phyloP scores from a whole-genome alignment of 2,888 invertebrate genomes.

The Parnassius glacialis region DNA sequence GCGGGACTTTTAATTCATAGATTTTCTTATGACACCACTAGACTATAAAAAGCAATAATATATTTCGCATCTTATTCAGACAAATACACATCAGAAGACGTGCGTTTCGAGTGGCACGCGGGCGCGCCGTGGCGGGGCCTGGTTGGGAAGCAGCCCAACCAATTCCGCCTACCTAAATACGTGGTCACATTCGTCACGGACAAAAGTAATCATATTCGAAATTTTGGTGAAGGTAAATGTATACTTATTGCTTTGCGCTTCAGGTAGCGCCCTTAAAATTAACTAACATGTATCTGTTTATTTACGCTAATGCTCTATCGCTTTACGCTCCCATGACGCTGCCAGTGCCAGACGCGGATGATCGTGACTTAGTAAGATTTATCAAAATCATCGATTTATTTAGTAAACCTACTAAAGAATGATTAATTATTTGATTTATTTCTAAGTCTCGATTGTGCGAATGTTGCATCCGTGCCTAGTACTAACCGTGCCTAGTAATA shows the following conservation, averaged over 20 bases:
- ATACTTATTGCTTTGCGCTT: conserved; percentile 77
- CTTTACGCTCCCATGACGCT: conserved; percentile 36
- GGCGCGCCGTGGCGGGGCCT: conserved; percentile 75
- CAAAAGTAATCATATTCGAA: conserved; percentile 81
- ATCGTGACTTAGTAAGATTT: conserved; percentile 1
- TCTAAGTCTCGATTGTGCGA: neutral
- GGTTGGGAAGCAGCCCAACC: conserved; percentile 74
- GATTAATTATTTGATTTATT: neutral
- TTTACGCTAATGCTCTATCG: conserved; percentile 55
- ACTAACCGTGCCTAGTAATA: conserved; percentile 30
- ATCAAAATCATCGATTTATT: neutral
- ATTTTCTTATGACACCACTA: too few relatives aligned
- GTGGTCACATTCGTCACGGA: conserved; percentile 83
- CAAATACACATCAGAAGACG: conserved; percentile 82
- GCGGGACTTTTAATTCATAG: too few relatives aligned
- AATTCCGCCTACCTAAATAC: conserved; percentile 83
- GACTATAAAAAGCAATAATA: too few relatives aligned
- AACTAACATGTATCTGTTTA: conserved; percentile 55
- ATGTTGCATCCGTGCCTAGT: conserved; percentile 38
- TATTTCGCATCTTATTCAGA: conserved; percentile 50
- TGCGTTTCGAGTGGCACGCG: conserved; percentile 83
- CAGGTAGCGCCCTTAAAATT: conserved; percentile 61
- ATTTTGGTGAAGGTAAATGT: conserved; percentile 84
- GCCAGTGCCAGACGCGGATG: conserved; percentile 28
- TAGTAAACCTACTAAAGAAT: neutral